Evolutionary conservation across 2,888 invertebrate species (phyloP).

Genomic region (Cerastoderma edule): DNA sequence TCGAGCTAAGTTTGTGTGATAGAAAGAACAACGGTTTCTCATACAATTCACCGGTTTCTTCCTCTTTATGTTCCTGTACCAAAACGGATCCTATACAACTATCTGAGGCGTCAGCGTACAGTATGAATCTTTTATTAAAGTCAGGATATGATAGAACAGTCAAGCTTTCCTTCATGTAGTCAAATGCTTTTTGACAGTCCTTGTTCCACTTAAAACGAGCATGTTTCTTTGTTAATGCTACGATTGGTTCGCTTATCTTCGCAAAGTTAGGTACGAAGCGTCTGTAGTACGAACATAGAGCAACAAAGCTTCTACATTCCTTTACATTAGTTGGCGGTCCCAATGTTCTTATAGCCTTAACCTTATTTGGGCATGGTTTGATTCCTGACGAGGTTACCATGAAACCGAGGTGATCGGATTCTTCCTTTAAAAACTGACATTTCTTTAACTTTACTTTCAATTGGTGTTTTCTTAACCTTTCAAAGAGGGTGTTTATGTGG

Average conservation of each 20-base stretch:
- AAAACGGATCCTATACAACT: background rate
- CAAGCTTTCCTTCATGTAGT: background rate
- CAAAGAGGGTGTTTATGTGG: background rate
- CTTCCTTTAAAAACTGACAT: conserved; percentile 20
- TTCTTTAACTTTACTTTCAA: conserved; percentile 4
- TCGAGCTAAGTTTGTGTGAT: conserved; percentile 1
- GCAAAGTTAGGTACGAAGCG: conserved; percentile 6
- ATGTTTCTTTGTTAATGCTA: conserved; percentile 7
- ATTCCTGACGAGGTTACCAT: background rate
- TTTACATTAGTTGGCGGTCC: background rate
- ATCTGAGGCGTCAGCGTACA: conserved; percentile 10
- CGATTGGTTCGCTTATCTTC: background rate
- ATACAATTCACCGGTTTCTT: background rate
- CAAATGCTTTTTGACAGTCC: conserved; percentile 12
- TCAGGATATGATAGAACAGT: conserved; percentile 8
- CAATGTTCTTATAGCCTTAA: conserved; percentile 4
- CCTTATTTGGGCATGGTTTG: conserved; percentile 15
- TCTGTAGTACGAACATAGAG: background rate
- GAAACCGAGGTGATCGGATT: conserved; percentile 17
- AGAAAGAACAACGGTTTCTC: conserved; percentile 9
- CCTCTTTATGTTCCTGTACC: background rate
- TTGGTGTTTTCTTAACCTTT: background rate
- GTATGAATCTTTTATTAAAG: conserved; percentile 1
- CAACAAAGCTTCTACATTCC: conserved; percentile 5
- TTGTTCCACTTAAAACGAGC: conserved; percentile 10